phyloP scores from a whole-genome alignment of 1,140 invertebrate species.

The Drosophila prosaltans region DNA sequence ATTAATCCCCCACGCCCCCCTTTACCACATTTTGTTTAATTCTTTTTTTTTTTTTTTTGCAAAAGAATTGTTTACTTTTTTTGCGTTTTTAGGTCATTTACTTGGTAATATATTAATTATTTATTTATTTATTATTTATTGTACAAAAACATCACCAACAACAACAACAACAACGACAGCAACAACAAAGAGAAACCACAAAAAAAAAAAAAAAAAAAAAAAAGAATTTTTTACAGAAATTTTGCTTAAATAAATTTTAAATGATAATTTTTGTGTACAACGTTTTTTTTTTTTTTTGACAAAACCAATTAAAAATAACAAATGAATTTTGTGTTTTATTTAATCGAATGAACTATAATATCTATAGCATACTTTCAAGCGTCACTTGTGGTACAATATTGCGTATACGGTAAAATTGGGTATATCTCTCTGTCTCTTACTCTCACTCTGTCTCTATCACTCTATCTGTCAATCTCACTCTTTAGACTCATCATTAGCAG shows the following conservation, averaged over 20 bases:
- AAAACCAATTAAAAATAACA: conserved; percentile 56
- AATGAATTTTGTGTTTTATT: conserved; percentile 60
- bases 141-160: conserved; percentile 53
- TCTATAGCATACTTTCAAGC: conserved; percentile 64
- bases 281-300: conserved; percentile 43
- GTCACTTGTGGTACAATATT: conserved; percentile 47
- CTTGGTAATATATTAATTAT: conserved; percentile 79
- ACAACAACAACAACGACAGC: conserved; percentile 25
- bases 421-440: conserved; percentile 1
- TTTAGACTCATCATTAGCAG: neutral
- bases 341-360: conserved; percentile 13
- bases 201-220: conserved; percentile 42
- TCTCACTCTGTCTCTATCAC: conserved; percentile 11
- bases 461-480: conserved; percentile 7
- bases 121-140: conserved; percentile 82
- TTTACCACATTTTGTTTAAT: neutral
- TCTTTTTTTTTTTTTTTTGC: conserved; percentile 4
- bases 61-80: conserved; percentile 64
- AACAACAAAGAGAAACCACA: conserved; percentile 46
- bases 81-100: conserved; percentile 79
- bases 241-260: conserved; percentile 80
- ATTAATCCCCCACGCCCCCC: neutral
- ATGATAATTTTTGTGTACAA: conserved; percentile 74
- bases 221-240: conserved; percentile 37
- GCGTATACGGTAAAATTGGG: conserved; percentile 37